A percentile compares a stretch with the other conserved stretches of the same genome.
phyloP scores from a whole-genome alignment of 2,888 invertebrate genomes.

The Melieria crassipennis region DNA sequence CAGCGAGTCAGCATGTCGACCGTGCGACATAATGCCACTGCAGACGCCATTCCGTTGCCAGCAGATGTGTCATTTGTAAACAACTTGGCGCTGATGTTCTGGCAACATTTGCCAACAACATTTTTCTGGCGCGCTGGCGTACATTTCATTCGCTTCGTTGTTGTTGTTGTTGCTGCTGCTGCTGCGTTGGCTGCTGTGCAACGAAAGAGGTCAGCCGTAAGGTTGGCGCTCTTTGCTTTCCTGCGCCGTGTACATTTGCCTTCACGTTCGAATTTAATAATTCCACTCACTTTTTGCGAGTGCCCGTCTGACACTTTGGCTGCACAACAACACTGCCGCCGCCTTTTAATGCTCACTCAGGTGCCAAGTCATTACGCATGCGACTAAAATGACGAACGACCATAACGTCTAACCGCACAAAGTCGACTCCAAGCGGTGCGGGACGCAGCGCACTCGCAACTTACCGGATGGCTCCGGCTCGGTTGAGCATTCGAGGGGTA shows the following conservation, averaged over 20 bases:
- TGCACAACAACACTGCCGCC: not conserved
- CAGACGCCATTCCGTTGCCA: not conserved
- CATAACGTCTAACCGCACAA: not conserved
- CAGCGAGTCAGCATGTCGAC: constrained; percentile 6
- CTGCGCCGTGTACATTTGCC: not conserved
- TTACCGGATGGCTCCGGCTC: not conserved
- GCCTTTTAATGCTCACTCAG: constrained; percentile 40
- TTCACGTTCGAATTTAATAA: constrained; percentile 23
- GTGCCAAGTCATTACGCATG: constrained; percentile 45
- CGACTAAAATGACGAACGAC: constrained; percentile 16
- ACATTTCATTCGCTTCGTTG: not conserved
- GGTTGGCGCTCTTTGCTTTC: not conserved
- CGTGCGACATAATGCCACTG: constrained; percentile 20
- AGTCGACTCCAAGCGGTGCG: not conserved
- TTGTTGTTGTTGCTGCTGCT: not conserved
- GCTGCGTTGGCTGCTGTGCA: not conserved
- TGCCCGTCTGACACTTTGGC: not conserved
- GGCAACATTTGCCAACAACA: constrained; percentile 19
- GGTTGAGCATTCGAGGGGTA: too few species aligned
- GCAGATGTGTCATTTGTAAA: constrained; percentile 33
- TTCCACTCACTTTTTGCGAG: not conserved
- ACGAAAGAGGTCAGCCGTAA: constrained; percentile 32
- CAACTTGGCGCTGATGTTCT: constrained; percentile 29
- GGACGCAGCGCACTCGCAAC: not conserved
- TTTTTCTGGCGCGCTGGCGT: constrained; percentile 6